phyloP scores from a whole-genome alignment of 2,113 vertebrate species.

The Osmerus mordax region DNA sequence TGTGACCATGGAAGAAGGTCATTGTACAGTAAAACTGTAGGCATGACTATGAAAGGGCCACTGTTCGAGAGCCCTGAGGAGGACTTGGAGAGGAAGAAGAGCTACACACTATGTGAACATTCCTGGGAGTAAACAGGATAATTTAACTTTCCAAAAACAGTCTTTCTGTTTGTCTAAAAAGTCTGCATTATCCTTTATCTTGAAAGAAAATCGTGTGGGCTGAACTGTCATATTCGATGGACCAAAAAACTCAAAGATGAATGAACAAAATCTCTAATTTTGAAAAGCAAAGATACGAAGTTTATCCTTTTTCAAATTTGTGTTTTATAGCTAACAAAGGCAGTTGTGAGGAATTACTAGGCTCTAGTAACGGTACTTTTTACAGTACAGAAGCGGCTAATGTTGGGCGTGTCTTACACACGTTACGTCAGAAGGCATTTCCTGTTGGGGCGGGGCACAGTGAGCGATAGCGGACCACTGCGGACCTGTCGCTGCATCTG shows the following conservation, averaged over 20 bases:
- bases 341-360: too few species aligned
- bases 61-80: neutral
- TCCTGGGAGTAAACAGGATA: conserved; percentile 51
- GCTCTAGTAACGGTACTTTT: too few species aligned
- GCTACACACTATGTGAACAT: conserved; percentile 37
- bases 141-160: conserved; percentile 29
- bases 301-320: too few species aligned
- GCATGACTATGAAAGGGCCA: neutral
- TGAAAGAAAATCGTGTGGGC: too few species aligned
- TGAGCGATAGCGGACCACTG: neutral
- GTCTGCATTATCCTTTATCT: neutral
- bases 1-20: neutral
- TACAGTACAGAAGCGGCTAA: neutral
- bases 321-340: too few species aligned
- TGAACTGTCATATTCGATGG: too few species aligned
- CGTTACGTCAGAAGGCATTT: conserved; percentile 28
- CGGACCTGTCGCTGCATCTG: neutral
- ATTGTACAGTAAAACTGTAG: neutral
- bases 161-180: conserved; percentile 44
- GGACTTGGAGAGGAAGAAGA: conserved; percentile 5
- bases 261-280: too few species aligned
- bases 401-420: neutral
- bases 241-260: too few species aligned
- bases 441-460: neutral
- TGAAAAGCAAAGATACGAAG: too few species aligned